Base-by-base conservation (phyloP, 2,113 vertebrate species). In the Conger conger region DNA sequence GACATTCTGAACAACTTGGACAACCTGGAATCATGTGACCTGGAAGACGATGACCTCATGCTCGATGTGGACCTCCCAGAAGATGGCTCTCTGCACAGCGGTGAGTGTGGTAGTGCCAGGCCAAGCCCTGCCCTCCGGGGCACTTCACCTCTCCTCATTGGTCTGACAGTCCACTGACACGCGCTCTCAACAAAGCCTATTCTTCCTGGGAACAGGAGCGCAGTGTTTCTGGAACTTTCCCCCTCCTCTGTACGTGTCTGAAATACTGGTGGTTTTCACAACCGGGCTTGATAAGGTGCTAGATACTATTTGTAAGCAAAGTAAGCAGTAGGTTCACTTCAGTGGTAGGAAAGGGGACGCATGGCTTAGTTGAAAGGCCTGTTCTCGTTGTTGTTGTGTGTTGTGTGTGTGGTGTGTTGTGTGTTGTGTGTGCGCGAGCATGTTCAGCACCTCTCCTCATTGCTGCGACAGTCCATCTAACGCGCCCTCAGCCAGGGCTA, bases 11-110 rank as follows among this genome's bases (percentile, higher is more conserved):
- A 97, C 91, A 97, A 97, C 89, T 94, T 97, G 86, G 96, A 97
- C 87, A 97, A 97, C 90, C 93, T 97, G 86, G 97, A 96, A 87
- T 96, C 97, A 1, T 96, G 97, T 92, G 96, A 97, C 87, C 95
- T 97, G 86, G 97, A 97, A 86, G 97, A 97, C 86, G 96, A 97
- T 91, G 97, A 97, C 87, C 97, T 97, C 89, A 97, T 97, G 96
- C 94, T 97, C 86, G 97, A 97, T 87, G 94, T 96, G 82, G 97
- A 97, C 86, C 91, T 97, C 13, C 96, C 96, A 7, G 97, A 97
- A 87, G 96, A 97, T 36, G 20, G 89, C 35, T 92, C 96, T 86
- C 93, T 92, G 88, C 95, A 95, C 81, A 95, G 95, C 90, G 96
- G 97, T 97, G 84, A 87, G 91, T 83, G 76, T 17, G 5, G 23